These are phyloP conservation scores for Himalopsyche japonica DNA, from an alignment of 2,888 invertebrate species.

Conservation along the genomic window DNA sequence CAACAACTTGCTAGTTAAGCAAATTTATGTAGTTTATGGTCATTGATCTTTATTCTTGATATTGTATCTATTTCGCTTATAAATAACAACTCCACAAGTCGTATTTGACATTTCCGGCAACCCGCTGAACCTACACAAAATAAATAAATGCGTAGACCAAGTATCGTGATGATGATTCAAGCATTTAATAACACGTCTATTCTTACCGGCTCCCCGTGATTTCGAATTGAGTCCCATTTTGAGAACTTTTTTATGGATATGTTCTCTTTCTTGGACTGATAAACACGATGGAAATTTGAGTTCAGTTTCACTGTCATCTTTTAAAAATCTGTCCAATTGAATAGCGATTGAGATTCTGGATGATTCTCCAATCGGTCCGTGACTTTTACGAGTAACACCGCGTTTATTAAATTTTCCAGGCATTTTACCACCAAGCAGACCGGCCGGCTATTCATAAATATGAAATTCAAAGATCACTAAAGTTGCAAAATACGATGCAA, in stretches of 20 bases:
- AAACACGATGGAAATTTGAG: conserved; percentile 73
- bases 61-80: no score
- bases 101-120: no score
- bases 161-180: no score
- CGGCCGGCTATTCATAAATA: no score
- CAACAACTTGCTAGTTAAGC: no score
- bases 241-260: conserved; percentile 73
- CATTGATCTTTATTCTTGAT: no score
- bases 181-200: neutral
- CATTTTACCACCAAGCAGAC: neutral
- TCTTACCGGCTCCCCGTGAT: conserved; percentile 77
- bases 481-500: no score
- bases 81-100: no score
- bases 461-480: no score
- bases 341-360: conserved; percentile 58
- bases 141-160: no score
- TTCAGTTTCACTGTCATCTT: conserved; percentile 57
- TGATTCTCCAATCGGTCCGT: conserved; percentile 38
- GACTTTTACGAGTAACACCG: neutral
- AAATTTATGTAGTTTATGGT: no score
- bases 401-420: neutral
- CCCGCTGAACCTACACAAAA: no score
- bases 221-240: conserved; percentile 75
- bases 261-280: conserved; percentile 77
- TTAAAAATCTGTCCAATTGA: conserved; percentile 55